These are phyloP conservation scores for Pelodytes ibericus DNA, from an alignment of 2,797 vertebrate species.

Conservation along the genomic window DNA sequence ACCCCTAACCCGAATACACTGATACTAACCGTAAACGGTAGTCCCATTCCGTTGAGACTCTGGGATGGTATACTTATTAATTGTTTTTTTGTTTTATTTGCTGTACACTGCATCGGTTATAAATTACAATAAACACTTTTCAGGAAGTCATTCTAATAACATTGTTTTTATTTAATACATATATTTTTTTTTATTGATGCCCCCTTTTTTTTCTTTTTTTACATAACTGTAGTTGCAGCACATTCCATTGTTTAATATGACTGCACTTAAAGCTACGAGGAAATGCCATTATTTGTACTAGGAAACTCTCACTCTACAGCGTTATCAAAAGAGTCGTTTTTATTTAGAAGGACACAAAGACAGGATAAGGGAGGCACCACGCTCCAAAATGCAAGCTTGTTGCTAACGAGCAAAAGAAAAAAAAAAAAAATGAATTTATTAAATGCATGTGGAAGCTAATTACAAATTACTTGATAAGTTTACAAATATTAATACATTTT, in stretches of 20 bases:
- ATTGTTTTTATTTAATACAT: background rate
- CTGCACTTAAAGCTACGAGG: background rate
- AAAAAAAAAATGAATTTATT: no score
- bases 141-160: background rate
- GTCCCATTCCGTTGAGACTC: no score
- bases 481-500: no score
- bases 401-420: no score
- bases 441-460: no score
- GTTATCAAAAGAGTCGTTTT: constrained; percentile 63
- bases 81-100: no score
- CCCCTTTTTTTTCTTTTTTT: background rate
- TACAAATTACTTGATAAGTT: no score
- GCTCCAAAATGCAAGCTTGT: constrained; percentile 61
- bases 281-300: constrained; percentile 58
- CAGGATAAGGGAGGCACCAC: constrained; percentile 69
- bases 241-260: constrained; percentile 9
- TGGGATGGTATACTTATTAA: no score
- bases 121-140: background rate
- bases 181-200: background rate
- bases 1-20: no score
- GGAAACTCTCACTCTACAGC: constrained; percentile 64
- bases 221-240: background rate
- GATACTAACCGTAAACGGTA: no score
- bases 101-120: background rate
- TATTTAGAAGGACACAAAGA: constrained; percentile 65